Conservation (phyloP, 1,140 invertebrate genomes). For the Drosophila willistoni region DNA sequence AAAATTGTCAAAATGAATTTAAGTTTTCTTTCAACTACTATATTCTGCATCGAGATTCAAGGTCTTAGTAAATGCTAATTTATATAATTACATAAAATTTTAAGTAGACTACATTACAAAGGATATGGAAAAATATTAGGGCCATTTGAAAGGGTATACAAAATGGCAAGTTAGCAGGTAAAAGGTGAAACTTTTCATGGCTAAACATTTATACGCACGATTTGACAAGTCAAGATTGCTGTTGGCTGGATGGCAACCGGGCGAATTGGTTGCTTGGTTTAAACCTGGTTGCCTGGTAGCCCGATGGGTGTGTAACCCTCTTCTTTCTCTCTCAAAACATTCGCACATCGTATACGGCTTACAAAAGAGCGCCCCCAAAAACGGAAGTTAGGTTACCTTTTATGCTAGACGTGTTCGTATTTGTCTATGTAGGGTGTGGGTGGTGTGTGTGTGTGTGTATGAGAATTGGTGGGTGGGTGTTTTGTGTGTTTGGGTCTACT, state of each 20-base stretch:
- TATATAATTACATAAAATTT: no score
- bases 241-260: slow-evolving; percentile 21
- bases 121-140: neutral
- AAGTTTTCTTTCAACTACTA: no score
- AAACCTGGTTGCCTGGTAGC: neutral
- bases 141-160: neutral
- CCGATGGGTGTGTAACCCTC: neutral
- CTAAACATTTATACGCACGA: slow-evolving; percentile 74
- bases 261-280: slow-evolving; percentile 23
- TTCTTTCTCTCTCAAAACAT: neutral
- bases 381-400: slow-evolving; percentile 30
- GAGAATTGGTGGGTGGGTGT: slow-evolving; percentile 13
- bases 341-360: slow-evolving; percentile 26
- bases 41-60: no score
- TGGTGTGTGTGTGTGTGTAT: slow-evolving; percentile 10
- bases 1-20: no score
- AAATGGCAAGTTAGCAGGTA: slow-evolving; percentile 31
- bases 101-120: no score
- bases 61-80: no score
- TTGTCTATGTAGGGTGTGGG: slow-evolving; percentile 16
- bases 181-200: slow-evolving; percentile 60
- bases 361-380: slow-evolving; percentile 30
- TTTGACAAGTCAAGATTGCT: slow-evolving; percentile 69
- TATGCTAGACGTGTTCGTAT: slow-evolving; percentile 12
- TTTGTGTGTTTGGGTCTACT: no score